Evolutionary conservation across 1,140 invertebrate genomes (phyloP).

Genomic region (Zaprionus inermis): DNA sequence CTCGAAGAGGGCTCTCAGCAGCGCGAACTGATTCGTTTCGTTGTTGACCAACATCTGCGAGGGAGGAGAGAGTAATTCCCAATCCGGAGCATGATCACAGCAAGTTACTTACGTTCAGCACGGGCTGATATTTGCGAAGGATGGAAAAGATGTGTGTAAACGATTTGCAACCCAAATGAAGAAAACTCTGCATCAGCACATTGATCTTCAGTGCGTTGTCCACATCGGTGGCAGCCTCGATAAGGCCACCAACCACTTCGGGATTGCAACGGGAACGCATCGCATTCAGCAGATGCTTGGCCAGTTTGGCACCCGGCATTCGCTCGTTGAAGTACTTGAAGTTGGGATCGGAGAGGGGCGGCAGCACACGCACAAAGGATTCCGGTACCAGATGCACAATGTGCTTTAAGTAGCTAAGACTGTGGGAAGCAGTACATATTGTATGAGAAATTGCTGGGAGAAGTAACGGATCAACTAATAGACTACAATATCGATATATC

Average conservation of each 20-base stretch:
- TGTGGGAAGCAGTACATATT: constrained; percentile 84
- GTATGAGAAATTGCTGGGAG: neutral
- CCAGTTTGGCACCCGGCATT: constrained; percentile 37
- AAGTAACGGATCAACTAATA: too few relatives aligned
- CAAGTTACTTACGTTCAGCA: constrained; percentile 54
- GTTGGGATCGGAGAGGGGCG: constrained; percentile 87
- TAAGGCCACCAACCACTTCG: constrained; percentile 1
- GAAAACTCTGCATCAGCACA: constrained; percentile 48
- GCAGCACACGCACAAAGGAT: constrained; percentile 90
- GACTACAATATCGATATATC: neutral
- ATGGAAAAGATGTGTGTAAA: constrained; percentile 52
- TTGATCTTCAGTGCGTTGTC: constrained; percentile 38
- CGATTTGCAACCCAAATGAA: constrained; percentile 57
- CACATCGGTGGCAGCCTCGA: neutral
- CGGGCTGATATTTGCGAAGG: constrained; percentile 28
- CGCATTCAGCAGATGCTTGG: constrained; percentile 32
- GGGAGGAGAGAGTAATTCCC: too few relatives aligned
- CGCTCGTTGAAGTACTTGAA: constrained; percentile 91
- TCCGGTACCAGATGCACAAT: constrained; percentile 95
- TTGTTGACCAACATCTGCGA: constrained; percentile 13
- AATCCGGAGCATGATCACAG: too few relatives aligned
- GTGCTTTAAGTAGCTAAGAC: constrained; percentile 97
- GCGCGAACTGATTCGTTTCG: constrained; percentile 17
- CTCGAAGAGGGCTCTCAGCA: constrained; percentile 46
- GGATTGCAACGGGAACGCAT: constrained; percentile 24